These are phyloP conservation scores for Ernsta delagoae DNA, from an alignment of 2,888 invertebrate species.

Conservation along the genomic window DNA sequence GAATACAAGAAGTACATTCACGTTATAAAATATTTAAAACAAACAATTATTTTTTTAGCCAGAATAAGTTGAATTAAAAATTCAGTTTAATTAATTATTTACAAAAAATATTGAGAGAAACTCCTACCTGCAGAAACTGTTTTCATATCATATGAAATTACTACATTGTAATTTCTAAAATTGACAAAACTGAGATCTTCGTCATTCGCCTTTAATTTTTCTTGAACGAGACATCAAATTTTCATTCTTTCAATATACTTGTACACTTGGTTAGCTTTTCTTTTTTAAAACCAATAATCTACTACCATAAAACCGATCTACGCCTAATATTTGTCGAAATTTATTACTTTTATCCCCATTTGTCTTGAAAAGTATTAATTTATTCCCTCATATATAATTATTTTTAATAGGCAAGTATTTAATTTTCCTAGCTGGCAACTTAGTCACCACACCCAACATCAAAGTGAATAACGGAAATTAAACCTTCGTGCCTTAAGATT, in stretches of 20 bases:
- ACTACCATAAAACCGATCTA: slow-evolving; percentile 6
- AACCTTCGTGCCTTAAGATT: slow-evolving; percentile 10
- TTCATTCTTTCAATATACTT: slow-evolving; percentile 7
- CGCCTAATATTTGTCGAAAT: slow-evolving; percentile 6
- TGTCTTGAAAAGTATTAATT: neutral
- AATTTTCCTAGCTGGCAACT: slow-evolving; percentile 10
- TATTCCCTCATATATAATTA: slow-evolving; percentile 10
- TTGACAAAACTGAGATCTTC: slow-evolving; percentile 4
- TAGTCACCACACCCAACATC: slow-evolving; percentile 7
- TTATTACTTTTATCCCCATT: slow-evolving; percentile 7
- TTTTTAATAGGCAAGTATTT: slow-evolving; percentile 9
- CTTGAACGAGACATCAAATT: slow-evolving; percentile 6
- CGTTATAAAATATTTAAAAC: slow-evolving; percentile 10
- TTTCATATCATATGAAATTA: slow-evolving; percentile 7
- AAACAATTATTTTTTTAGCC: neutral
- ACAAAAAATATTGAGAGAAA: slow-evolving; percentile 7
- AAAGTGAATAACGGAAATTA: slow-evolving; percentile 10
- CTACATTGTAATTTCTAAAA: slow-evolving; percentile 7
- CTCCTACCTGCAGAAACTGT: slow-evolving; percentile 6
- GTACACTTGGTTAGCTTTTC: slow-evolving; percentile 6
- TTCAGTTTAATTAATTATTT: slow-evolving; percentile 6
- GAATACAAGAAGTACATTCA: slow-evolving; percentile 10
- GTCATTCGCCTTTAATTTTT: slow-evolving; percentile 6
- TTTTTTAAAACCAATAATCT: slow-evolving; percentile 7
- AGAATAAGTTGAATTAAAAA: neutral